Evolutionary conservation across 1,140 invertebrate species (phyloP), one percentile per base, ranked within the genome.

Genomic region (Drosophila pallidifrons): DNA sequence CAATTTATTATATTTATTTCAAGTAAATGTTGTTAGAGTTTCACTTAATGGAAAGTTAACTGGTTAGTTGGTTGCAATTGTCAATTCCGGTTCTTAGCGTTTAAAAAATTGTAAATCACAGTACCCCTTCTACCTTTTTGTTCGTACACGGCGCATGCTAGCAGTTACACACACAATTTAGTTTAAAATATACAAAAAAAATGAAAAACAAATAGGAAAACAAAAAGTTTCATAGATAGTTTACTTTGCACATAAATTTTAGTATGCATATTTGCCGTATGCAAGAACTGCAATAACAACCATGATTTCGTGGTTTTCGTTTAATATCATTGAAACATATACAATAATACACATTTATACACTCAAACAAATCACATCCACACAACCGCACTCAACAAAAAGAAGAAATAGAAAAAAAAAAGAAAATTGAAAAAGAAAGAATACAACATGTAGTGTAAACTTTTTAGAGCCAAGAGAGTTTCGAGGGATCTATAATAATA

Each of bases 401-500:
- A 38, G 8, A 38, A 38, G 35, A 70, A 60, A 71, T 41, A 41
- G 69, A 64, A 66, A 49, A 43, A 54, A 83, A 54, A 63, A 51
- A 52, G 35, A 63, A 20, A 52, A 61, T 43, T 38, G 52, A 78
- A 59, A 68, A 63, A 63, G 70, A 67, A 66, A 49, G 43, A 59
- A 83, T 58, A 51, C 57, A 78, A 85, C 63, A 67, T 61, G 57
- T 82, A 86, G 82, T 76, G 59, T 88, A 87, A 88, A 87, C 80
- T 72, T 89, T 89, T 88, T 78, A 83, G 75, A 81, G 77, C 69
- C 67, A 67, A 54, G 13, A 71, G 60, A 69, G 47, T 88, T 79
- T 81, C 80, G 60, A 75, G 83, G 83, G 80, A 69, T 88, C 83
- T 80, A 77, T 88, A 83, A 74, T 77, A 80, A 83, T 87, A 87